phyloP scores from a whole-genome alignment of 2,113 vertebrate species.

The Heptranchias perlo region DNA sequence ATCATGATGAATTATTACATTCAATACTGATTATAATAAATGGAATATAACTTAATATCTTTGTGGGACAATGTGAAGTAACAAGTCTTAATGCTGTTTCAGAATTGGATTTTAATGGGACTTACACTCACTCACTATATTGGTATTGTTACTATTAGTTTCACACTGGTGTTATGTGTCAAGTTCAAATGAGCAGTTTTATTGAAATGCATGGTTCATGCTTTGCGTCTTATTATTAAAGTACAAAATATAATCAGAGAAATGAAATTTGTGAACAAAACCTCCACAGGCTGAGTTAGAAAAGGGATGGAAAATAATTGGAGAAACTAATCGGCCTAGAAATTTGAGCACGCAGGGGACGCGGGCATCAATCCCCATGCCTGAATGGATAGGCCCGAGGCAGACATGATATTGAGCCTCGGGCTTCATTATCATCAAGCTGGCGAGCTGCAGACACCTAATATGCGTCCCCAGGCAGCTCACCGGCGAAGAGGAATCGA shows the following conservation, averaged over 20 bases:
- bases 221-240: background rate
- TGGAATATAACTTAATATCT: background rate
- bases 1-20: background rate
- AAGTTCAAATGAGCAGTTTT: background rate
- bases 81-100: background rate
- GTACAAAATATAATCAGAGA: background rate
- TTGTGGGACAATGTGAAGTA: background rate
- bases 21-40: background rate
- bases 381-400: background rate
- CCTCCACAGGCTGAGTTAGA: background rate
- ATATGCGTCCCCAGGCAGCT: background rate
- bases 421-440: background rate
- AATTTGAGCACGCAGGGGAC: background rate
- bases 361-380: background rate
- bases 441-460: too few species aligned
- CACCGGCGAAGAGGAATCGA: background rate
- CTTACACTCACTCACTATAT: background rate
- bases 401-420: background rate
- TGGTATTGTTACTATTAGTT: background rate
- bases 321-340: background rate
- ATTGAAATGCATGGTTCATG: background rate
- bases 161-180: background rate
- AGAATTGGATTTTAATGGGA: background rate
- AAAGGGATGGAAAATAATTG: background rate
- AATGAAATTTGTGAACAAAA: conserved; percentile 9